Percentiles rank a stretch among this genome's conserved stretches.
Evolutionary conservation across 2,888 invertebrate genomes (phyloP).

Genomic region (Gasteruption jaculator): DNA sequence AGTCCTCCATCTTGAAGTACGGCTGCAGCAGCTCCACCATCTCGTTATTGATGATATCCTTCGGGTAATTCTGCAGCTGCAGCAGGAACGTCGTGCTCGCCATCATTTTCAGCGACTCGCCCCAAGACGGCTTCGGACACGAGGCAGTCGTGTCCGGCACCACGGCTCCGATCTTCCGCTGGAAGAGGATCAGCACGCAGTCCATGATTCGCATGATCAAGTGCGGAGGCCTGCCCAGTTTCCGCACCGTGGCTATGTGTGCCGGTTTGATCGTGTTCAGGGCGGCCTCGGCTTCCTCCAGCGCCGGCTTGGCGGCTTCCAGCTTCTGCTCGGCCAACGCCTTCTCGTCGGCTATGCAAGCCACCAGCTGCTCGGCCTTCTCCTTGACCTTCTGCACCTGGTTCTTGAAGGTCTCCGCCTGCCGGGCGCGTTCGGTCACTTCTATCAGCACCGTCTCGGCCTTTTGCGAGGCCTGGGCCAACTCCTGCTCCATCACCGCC

Average conservation of each 20-base stretch:
- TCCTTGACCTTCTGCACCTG: constrained; percentile 95
- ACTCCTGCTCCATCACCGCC: constrained; percentile 90
- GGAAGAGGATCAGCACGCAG: constrained; percentile 88
- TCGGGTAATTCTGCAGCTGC: constrained; percentile 90
- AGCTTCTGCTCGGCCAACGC: constrained; percentile 86
- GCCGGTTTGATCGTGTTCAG: constrained; percentile 95
- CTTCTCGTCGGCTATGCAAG: constrained; percentile 85
- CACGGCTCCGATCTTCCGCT: constrained; percentile 74
- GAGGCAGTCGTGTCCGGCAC: constrained; percentile 75
- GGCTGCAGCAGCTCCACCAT: constrained; percentile 91
- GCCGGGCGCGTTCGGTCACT: constrained; percentile 90
- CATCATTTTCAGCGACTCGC: constrained; percentile 96
- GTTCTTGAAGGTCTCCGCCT: constrained; percentile 92
- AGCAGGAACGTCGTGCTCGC: constrained; percentile 88
- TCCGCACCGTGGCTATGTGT: constrained; percentile 90
- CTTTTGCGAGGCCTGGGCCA: constrained; percentile 88
- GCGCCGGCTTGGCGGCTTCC: constrained; percentile 91
- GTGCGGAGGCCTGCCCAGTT: constrained; percentile 92
- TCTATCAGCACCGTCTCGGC: constrained; percentile 84
- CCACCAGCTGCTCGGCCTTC: constrained; percentile 85
- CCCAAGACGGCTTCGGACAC: constrained; percentile 94
- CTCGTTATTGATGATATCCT: constrained; percentile 95
- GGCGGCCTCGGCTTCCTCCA: constrained; percentile 93
- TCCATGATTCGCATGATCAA: constrained; percentile 98
- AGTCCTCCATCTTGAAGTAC: constrained; percentile 94